Evolutionary conservation across 2,888 invertebrate genomes (phyloP).

Genomic region (Erannis defoliaria): DNA sequence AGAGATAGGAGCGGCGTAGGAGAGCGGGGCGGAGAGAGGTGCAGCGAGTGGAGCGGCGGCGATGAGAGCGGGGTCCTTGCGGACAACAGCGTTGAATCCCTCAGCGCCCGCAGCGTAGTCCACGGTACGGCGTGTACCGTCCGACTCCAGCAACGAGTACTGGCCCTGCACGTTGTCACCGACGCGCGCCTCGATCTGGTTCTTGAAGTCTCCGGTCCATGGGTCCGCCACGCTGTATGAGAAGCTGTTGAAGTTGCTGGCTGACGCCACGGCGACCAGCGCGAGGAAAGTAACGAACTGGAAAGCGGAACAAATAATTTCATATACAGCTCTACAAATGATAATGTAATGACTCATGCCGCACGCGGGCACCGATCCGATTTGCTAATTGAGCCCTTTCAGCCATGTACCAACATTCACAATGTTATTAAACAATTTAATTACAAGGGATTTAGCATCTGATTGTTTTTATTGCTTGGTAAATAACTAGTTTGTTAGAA

Average conservation of each 20-base stretch:
- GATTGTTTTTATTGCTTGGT: too few relatives aligned
- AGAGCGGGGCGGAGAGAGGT: constrained; percentile 30
- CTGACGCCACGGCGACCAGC: constrained; percentile 60
- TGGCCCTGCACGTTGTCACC: constrained; percentile 58
- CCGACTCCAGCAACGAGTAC: constrained; percentile 77
- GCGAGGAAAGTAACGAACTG: constrained; percentile 69
- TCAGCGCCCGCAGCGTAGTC: constrained; percentile 83
- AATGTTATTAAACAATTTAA: too few relatives aligned
- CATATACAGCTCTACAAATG: not conserved
- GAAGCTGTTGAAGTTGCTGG: constrained; percentile 71
- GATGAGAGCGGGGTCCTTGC: constrained; percentile 72
- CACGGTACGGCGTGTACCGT: constrained; percentile 82
- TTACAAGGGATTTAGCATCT: too few relatives aligned
- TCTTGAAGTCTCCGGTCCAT: constrained; percentile 82
- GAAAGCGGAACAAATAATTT: constrained; percentile 24
- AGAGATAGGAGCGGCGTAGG: constrained; percentile 27
- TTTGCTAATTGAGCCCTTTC: too few relatives aligned
- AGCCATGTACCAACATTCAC: too few relatives aligned
- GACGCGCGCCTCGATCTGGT: constrained; percentile 68
- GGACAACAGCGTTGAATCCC: constrained; percentile 85
- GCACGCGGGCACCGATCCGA: too few relatives aligned
- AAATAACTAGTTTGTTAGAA: too few relatives aligned
- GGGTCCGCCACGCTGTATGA: constrained; percentile 83
- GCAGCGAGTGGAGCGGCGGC: constrained; percentile 49
- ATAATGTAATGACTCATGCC: too few relatives aligned